These are phyloP conservation scores for Pachycephus smyrnensis DNA, from an alignment of 2,888 invertebrate species.

Conservation along the genomic window DNA sequence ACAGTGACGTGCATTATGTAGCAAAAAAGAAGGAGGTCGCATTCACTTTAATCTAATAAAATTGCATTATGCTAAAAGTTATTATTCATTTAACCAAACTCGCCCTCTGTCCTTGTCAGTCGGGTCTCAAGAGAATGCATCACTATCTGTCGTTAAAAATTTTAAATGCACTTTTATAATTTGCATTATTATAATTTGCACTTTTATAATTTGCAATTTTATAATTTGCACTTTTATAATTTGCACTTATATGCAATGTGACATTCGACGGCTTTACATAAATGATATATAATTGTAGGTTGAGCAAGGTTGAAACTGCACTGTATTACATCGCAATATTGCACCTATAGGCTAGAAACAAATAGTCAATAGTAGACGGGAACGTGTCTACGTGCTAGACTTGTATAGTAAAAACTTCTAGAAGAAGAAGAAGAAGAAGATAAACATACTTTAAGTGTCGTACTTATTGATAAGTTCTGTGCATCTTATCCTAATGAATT, in stretches of 20 bases:
- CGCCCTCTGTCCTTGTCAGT: neutral
- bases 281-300: neutral
- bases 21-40: constrained; percentile 14
- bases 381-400: neutral
- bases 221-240: neutral
- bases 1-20: neutral
- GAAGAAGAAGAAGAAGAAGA: neutral
- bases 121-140: neutral
- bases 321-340: neutral
- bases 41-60: neutral
- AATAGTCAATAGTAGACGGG: neutral
- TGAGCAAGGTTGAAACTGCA: neutral
- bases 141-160: neutral
- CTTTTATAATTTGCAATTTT: no score
- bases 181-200: neutral
- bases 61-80: neutral
- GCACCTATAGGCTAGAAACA: neutral
- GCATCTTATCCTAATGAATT: neutral
- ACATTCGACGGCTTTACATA: neutral
- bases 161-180: neutral
- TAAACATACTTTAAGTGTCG: neutral
- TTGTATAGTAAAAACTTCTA: neutral
- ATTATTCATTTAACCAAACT: neutral
- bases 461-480: neutral
- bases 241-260: neutral